phyloP scores from a whole-genome alignment of 2,797 vertebrate species.

The Dromococcyx pavoninus region DNA sequence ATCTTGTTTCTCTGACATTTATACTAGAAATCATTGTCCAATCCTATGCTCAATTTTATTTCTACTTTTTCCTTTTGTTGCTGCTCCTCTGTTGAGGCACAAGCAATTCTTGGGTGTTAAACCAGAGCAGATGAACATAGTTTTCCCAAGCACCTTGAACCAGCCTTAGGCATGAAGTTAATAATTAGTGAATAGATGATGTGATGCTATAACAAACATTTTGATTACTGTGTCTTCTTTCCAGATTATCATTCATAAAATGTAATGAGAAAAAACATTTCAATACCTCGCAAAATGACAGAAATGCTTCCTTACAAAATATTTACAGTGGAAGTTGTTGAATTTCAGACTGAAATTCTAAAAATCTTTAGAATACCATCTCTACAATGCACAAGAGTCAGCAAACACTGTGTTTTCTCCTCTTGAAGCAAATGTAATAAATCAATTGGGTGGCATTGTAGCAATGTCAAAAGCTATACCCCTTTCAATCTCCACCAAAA shows the following conservation, averaged over 20 bases:
- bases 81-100: background rate
- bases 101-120: background rate
- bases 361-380: background rate
- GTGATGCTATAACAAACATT: background rate
- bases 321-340: background rate
- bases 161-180: slow-evolving; percentile 13
- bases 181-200: background rate
- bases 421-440: background rate
- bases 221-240: background rate
- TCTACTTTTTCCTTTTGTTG: background rate
- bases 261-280: background rate
- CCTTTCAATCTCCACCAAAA: background rate
- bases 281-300: background rate
- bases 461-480: background rate
- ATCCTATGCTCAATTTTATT: background rate
- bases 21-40: background rate
- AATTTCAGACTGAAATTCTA: background rate
- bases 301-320: background rate
- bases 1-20: background rate
- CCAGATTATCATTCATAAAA: background rate
- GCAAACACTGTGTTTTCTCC: background rate
- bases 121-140: background rate
- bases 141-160: background rate
- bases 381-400: background rate
- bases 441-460: background rate